A percentile compares a stretch with the other conserved stretches of the same genome.
phyloP scores from a whole-genome alignment of 2,113 vertebrate species.

The Podilymbus podiceps region DNA sequence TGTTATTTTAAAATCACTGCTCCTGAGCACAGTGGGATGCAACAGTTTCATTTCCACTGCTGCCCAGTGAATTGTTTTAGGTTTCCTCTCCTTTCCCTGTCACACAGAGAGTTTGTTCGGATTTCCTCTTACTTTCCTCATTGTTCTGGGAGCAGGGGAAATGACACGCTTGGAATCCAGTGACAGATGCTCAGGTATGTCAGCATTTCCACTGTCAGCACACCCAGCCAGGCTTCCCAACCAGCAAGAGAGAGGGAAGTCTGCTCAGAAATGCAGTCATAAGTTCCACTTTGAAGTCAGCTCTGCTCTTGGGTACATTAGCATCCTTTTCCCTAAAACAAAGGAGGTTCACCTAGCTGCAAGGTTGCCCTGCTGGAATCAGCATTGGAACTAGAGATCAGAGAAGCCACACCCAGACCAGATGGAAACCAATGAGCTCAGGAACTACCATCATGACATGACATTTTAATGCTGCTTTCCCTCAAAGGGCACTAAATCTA shows the following conservation, averaged over 20 bases:
- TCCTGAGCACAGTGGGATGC: not conserved
- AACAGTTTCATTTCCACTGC: conserved; percentile 4
- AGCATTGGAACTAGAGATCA: not conserved
- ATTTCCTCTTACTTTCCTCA: conserved; percentile 66
- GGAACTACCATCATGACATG: not conserved
- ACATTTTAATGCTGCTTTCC: not conserved
- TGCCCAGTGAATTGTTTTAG: conserved; percentile 35
- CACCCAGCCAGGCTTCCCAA: not conserved
- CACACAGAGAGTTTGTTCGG: conserved; percentile 20
- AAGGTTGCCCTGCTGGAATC: not conserved
- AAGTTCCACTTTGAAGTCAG: not conserved
- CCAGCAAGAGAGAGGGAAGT: not conserved
- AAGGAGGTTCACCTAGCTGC: not conserved
- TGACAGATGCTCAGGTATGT: not conserved
- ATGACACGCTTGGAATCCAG: not conserved
- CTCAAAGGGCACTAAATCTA: not conserved
- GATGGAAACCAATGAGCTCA: not conserved
- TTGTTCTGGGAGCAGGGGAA: conserved; percentile 69
- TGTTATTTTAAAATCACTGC: not conserved
- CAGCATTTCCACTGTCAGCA: conserved; percentile 27
- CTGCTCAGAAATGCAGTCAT: not conserved
- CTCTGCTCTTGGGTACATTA: not conserved
- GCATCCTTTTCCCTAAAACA: not conserved
- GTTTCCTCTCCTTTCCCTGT: conserved; percentile 35
- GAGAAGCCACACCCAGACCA: not conserved